Percentiles rank a stretch among this genome's conserved stretches.
Evolutionary conservation across 1,140 invertebrate genomes (phyloP).

Genomic region (Teleopsis dalmanni): DNA sequence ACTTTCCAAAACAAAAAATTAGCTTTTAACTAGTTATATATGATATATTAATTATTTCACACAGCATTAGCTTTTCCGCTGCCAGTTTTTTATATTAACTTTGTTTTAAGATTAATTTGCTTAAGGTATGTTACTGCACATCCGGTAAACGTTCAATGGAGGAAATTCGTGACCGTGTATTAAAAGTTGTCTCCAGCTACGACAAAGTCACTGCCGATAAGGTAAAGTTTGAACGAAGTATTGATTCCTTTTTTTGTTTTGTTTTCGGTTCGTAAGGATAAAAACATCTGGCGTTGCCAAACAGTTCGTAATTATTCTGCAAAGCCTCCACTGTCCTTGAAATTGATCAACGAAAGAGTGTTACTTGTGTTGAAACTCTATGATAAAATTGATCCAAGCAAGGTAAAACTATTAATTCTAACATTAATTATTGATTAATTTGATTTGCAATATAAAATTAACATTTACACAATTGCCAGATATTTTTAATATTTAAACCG

Average conservation of each 20-base stretch:
- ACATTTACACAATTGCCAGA: too few relatives aligned
- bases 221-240: slow-evolving; percentile 53
- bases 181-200: slow-evolving; percentile 69
- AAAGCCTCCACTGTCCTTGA: slow-evolving; percentile 64
- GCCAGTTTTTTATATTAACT: background rate
- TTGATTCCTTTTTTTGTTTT: slow-evolving; percentile 32
- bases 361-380: slow-evolving; percentile 89
- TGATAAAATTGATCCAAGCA: slow-evolving; percentile 89
- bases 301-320: slow-evolving; percentile 57
- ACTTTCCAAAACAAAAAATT: background rate
- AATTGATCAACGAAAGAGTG: slow-evolving; percentile 79
- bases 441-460: too few relatives aligned
- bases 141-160: slow-evolving; percentile 42
- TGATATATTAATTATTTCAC: background rate
- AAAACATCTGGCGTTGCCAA: slow-evolving; percentile 39
- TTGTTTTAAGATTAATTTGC: background rate
- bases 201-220: slow-evolving; percentile 67
- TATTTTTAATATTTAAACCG: too few relatives aligned
- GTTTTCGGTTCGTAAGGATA: slow-evolving; percentile 24
- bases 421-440: background rate
- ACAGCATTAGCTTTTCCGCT: background rate
- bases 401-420: slow-evolving; percentile 56
- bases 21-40: background rate
- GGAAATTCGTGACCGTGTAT: slow-evolving; percentile 62
- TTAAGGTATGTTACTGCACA: slow-evolving; percentile 20